Evolutionary conservation across 2,113 vertebrate species (phyloP).

Genomic region (Grus americana): DNA sequence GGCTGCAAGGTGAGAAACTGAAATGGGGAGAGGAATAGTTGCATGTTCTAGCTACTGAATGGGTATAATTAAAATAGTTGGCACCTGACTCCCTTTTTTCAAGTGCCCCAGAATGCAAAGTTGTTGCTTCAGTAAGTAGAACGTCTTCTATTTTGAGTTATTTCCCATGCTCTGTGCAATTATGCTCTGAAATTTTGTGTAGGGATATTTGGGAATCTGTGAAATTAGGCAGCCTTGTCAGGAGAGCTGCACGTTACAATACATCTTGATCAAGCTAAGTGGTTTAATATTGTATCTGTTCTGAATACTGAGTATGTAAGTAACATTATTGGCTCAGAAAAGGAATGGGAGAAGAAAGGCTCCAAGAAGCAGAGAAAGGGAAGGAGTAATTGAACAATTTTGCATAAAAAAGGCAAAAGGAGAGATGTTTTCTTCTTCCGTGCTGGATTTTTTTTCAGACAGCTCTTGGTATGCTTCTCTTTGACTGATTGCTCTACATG

Average conservation of each 20-base stretch:
- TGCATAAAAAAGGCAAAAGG: background rate
- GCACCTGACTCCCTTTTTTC: background rate
- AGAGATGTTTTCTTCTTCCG: background rate
- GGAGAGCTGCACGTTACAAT: slow-evolving; percentile 30
- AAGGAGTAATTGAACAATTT: background rate
- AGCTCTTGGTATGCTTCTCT: background rate
- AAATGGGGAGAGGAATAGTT: background rate
- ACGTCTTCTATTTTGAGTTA: background rate
- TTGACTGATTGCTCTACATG: slow-evolving; percentile 15
- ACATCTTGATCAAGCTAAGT: slow-evolving; percentile 46
- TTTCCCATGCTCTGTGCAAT: slow-evolving; percentile 12
- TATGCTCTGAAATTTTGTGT: slow-evolving; percentile 24
- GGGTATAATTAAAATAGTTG: background rate
- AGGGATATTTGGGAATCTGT: slow-evolving; percentile 36
- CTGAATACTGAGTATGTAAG: slow-evolving; percentile 6
- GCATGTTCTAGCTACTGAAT: background rate
- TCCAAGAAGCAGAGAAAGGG: background rate
- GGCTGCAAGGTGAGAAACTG: slow-evolving; percentile 89
- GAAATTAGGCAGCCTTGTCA: slow-evolving; percentile 56
- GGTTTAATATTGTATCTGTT: slow-evolving; percentile 40
- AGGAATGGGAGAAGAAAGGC: background rate
- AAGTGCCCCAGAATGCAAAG: background rate
- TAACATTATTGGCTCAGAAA: background rate
- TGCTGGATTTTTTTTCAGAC: background rate
- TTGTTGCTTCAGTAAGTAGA: slow-evolving; percentile 15